These are phyloP conservation scores for Dicycla oo DNA, from an alignment of 2,888 invertebrate species.

Conservation along the genomic window DNA sequence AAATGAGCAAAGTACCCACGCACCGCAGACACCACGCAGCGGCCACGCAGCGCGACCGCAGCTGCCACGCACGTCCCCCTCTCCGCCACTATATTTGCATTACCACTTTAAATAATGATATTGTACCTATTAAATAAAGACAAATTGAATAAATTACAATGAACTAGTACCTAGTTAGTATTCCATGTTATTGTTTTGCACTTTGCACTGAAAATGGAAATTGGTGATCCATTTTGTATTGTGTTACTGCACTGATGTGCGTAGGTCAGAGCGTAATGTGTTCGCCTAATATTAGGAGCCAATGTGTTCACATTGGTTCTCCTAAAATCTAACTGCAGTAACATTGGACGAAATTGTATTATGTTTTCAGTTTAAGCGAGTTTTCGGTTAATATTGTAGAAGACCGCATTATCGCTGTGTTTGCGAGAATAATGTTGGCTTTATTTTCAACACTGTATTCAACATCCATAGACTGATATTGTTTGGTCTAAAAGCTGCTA, in stretches of 20 bases:
- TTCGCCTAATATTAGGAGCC: slow-evolving; percentile 5
- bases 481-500: background rate
- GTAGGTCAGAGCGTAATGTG: slow-evolving; percentile 3
- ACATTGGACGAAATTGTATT: slow-evolving; percentile 34
- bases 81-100: slow-evolving; percentile 55
- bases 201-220: slow-evolving; percentile 23
- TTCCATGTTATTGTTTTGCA: slow-evolving; percentile 28
- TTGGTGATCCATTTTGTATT: slow-evolving; percentile 18
- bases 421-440: slow-evolving; percentile 24
- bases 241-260: slow-evolving; percentile 5
- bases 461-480: slow-evolving; percentile 1
- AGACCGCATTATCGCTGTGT: slow-evolving; percentile 16
- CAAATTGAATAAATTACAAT: slow-evolving; percentile 50
- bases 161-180: slow-evolving; percentile 15
- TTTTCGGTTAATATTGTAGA: slow-evolving; percentile 11
- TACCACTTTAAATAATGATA: slow-evolving; percentile 51
- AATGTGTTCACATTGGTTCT: background rate
- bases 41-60: slow-evolving; percentile 40
- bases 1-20: slow-evolving; percentile 27
- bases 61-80: slow-evolving; percentile 27
- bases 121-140: slow-evolving; percentile 17
- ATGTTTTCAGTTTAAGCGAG: slow-evolving; percentile 17
- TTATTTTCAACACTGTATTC: background rate
- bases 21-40: slow-evolving; percentile 49
- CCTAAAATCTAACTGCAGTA: slow-evolving; percentile 29